Evolutionary conservation across 2,113 vertebrate species (phyloP).

Genomic region (Mungos mungo): DNA sequence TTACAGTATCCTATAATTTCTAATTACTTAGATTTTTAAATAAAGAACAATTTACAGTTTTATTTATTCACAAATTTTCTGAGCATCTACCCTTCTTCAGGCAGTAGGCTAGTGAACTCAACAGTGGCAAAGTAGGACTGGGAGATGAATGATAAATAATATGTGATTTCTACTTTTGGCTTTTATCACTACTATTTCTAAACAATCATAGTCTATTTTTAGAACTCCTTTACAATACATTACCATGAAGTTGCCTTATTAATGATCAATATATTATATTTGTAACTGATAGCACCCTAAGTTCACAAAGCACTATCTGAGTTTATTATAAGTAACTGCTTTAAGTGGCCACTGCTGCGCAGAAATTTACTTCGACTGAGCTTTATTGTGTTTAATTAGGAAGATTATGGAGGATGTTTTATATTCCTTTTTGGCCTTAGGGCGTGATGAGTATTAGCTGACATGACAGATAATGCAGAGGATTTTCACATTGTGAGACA

Average conservation of each 20-base stretch:
- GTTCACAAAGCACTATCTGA: neutral
- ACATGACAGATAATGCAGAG: neutral
- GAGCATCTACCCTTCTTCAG: neutral
- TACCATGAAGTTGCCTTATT: neutral
- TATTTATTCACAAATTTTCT: neutral
- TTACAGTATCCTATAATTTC: neutral
- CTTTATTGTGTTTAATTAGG: constrained; percentile 24
- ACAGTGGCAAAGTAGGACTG: neutral
- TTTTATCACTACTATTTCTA: neutral
- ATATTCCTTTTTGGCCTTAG: neutral
- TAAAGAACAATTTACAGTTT: neutral
- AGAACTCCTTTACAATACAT: neutral
- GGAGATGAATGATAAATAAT: neutral
- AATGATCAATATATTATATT: neutral
- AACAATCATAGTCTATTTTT: neutral
- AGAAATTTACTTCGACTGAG: neutral
- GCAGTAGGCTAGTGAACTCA: neutral
- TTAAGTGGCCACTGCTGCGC: neutral
- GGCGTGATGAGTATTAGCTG: neutral
- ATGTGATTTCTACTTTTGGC: neutral
- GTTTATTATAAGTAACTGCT: neutral
- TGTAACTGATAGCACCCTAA: neutral
- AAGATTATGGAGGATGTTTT: neutral
- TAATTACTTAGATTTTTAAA: neutral
- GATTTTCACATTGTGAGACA: neutral